Conservation (phyloP, 2,797 vertebrate species). For the Dermochelys coriacea region DNA sequence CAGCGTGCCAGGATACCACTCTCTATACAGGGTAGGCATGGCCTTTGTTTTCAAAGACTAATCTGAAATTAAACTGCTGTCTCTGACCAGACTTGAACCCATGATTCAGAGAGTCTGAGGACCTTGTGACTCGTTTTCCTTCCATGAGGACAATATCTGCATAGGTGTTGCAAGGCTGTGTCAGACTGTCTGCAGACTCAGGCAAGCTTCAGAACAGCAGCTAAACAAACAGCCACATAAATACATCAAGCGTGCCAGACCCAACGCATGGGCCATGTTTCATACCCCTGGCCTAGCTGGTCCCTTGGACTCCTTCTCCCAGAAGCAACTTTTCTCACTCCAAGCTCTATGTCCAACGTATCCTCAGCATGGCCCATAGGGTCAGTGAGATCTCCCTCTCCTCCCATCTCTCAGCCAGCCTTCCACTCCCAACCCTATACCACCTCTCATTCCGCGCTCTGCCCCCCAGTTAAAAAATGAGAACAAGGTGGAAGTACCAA, state of each 20-base stretch:
- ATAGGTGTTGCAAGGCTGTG: background rate
- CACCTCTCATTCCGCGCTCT: background rate
- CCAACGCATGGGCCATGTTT: background rate
- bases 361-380: background rate
- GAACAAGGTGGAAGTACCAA: background rate
- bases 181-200: background rate
- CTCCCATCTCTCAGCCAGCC: background rate
- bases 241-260: background rate
- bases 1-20: background rate
- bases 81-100: background rate
- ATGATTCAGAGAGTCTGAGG: background rate
- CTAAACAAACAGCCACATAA: background rate
- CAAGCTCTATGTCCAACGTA: background rate
- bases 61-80: background rate
- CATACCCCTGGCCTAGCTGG: background rate
- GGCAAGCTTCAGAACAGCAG: background rate
- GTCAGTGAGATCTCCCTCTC: background rate
- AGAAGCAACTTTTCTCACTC: background rate
- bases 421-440: background rate
- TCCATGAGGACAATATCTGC: background rate
- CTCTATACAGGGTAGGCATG: background rate
- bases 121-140: background rate
- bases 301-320: background rate
- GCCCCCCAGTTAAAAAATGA: background rate
- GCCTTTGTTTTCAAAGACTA: background rate